Evolutionary conservation across 53 echinoderm and acorn worm species (phyloP).

Genomic region (Patiria pectinifera): DNA sequence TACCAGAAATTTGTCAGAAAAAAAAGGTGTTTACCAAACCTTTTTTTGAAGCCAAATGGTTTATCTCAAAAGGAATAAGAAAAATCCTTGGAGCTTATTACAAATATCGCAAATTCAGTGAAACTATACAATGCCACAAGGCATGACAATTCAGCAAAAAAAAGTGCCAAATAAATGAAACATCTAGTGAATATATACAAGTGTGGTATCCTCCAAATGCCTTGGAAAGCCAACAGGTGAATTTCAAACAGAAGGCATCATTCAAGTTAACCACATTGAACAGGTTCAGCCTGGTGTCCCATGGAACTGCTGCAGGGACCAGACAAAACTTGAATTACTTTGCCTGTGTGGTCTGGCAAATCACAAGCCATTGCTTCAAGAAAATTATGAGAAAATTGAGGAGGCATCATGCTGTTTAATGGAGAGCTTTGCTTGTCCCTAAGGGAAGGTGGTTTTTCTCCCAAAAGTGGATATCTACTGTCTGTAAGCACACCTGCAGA

Average conservation of each 20-base stretch:
- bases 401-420: constrained; percentile 38
- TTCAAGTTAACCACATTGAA: constrained; percentile 30
- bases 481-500: not conserved
- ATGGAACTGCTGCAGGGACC: constrained; percentile 49
- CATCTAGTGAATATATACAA: not conserved
- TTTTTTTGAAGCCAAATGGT: too few species aligned
- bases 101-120: too few species aligned
- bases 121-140: too few species aligned
- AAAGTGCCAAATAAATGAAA: not conserved
- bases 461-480: not conserved
- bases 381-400: not conserved
- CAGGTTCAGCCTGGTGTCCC: not conserved
- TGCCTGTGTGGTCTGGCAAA: constrained; percentile 45
- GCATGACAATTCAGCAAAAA: not conserved
- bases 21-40: too few species aligned
- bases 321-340: constrained; percentile 48
- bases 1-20: too few species aligned
- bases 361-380: not conserved
- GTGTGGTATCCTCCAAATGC: not conserved
- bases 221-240: not conserved
- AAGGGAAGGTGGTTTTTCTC: constrained; percentile 19
- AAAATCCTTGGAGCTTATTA: too few species aligned
- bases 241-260: not conserved
- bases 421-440: not conserved
- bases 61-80: too few species aligned